These are phyloP conservation scores for Melipona bicolor DNA, from an alignment of 2,888 invertebrate genomes.

Conservation along the genomic window DNA sequence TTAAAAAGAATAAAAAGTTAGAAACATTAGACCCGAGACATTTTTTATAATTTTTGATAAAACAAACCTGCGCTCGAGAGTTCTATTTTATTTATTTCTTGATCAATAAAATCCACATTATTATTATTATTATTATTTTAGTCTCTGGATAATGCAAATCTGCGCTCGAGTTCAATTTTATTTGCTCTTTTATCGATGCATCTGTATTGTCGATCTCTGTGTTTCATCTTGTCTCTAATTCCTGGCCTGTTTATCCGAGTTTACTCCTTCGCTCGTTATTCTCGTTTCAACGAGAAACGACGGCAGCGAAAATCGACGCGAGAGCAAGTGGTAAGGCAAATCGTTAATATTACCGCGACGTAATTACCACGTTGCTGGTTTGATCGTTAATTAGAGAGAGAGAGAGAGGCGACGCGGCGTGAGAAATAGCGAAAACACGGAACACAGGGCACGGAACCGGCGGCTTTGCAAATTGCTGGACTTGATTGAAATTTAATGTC, in stretches of 20 bases:
- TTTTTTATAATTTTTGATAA: too few relatives aligned
- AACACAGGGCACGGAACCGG: not conserved
- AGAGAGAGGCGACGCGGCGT: not conserved
- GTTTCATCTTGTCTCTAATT: not conserved
- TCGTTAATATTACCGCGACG: slow-evolving; percentile 20
- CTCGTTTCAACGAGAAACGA: not conserved
- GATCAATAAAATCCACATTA: too few relatives aligned
- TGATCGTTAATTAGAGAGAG: slow-evolving; percentile 39
- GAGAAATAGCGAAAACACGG: slow-evolving; percentile 29
- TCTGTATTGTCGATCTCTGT: too few relatives aligned
- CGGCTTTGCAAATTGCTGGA: slow-evolving; percentile 29
- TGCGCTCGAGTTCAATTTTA: too few relatives aligned
- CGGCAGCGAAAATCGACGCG: not conserved
- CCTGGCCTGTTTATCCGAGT: not conserved
- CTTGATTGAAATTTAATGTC: slow-evolving; percentile 48
- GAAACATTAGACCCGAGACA: too few relatives aligned
- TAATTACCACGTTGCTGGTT: slow-evolving; percentile 33
- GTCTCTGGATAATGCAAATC: too few relatives aligned
- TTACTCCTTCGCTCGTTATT: too few relatives aligned
- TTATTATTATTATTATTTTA: too few relatives aligned
- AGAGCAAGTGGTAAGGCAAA: not conserved
- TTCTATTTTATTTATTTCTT: too few relatives aligned
- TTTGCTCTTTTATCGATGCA: too few relatives aligned
- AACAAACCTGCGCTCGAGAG: too few relatives aligned
- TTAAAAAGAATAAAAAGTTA: too few relatives aligned